Conservation (phyloP, 2,113 vertebrate genomes). For the Anhinga rufa region DNA sequence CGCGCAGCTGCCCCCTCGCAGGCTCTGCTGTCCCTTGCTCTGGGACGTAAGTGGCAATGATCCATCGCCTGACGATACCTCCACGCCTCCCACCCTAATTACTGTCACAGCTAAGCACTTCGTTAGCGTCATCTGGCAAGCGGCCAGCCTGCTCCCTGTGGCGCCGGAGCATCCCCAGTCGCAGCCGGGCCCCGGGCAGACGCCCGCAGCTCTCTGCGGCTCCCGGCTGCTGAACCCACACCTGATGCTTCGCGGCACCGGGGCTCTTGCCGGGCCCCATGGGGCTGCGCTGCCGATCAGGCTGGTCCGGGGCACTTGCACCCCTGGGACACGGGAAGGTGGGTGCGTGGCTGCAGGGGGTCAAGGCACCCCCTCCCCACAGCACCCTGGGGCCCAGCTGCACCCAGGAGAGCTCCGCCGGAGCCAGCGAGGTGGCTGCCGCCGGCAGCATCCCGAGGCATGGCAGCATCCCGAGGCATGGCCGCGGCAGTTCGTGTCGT, state of each 20-base stretch:
- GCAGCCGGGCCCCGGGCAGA: not conserved
- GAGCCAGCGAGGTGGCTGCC: not conserved
- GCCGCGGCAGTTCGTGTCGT: rapidly evolving
- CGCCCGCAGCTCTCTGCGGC: not conserved
- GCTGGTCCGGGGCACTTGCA: not conserved
- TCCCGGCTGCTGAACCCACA: not conserved
- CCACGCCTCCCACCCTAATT: not conserved
- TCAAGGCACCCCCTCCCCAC: not conserved
- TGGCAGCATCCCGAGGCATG: rapidly evolving
- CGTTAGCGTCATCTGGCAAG: not conserved
- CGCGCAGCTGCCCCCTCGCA: not conserved
- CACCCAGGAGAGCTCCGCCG: rapidly evolving
- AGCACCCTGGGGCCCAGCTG: not conserved
- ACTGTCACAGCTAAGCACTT: not conserved
- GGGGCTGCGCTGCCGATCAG: not conserved
- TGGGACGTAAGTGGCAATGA: not conserved
- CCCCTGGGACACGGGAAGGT: rapidly evolving
- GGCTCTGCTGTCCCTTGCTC: not conserved
- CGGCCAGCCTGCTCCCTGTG: not conserved
- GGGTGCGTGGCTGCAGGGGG: rapidly evolving
- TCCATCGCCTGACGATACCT: not conserved
- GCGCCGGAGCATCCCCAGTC: not conserved
- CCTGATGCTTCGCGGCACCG: rapidly evolving
- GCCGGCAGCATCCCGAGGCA: rapidly evolving
- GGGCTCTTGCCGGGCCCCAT: rapidly evolving